phyloP scores from a whole-genome alignment of 2,113 vertebrate species.

The Microcebus ravelobensis region DNA sequence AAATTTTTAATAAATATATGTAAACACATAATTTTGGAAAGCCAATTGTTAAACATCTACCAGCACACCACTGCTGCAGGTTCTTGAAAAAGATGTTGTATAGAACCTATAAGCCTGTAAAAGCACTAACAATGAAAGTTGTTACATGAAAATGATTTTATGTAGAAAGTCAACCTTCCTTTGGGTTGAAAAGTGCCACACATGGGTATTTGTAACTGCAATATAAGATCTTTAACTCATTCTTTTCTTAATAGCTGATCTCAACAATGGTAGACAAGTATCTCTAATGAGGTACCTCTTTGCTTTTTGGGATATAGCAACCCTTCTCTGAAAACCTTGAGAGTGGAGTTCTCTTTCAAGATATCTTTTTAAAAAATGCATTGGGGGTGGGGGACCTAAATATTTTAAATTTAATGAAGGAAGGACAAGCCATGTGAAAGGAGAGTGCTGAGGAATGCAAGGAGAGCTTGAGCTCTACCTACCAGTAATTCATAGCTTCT shows the following conservation, averaged over 20 bases:
- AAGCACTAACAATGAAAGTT: background rate
- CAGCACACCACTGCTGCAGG: background rate
- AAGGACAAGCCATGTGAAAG: background rate
- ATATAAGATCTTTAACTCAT: background rate
- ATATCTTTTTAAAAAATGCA: background rate
- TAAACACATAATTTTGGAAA: conserved; percentile 10
- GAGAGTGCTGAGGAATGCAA: background rate
- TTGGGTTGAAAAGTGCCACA: background rate
- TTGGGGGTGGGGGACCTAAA: background rate
- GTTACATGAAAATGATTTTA: conserved; percentile 1
- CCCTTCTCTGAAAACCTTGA: conserved; percentile 36
- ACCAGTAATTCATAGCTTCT: background rate
- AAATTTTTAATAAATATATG: background rate
- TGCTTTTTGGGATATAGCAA: background rate
- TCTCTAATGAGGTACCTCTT: background rate
- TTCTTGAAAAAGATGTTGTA: conserved; percentile 13
- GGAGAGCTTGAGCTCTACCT: background rate
- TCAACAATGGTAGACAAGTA: background rate
- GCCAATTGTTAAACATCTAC: background rate
- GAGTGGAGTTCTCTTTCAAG: background rate
- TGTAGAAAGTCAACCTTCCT: background rate
- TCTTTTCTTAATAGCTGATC: conserved; percentile 4
- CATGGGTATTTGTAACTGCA: background rate
- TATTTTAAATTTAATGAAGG: conserved; percentile 18
- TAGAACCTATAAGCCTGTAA: background rate